Base-by-base conservation (phyloP, 2,113 vertebrate species). In the Spheniscus mendiculus region DNA sequence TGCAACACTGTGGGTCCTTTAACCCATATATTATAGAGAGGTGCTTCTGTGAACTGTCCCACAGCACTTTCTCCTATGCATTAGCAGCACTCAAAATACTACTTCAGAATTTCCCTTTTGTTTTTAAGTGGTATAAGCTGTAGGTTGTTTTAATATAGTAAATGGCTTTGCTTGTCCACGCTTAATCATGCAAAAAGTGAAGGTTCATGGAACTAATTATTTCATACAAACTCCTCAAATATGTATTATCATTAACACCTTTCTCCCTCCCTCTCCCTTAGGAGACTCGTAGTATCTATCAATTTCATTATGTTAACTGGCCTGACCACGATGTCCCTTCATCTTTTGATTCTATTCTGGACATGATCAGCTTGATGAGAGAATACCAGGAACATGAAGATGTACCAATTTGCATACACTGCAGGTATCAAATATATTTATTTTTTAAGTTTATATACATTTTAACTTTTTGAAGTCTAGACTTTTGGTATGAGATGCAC, bases 231-330 rank as follows among this genome's bases (percentile, higher is more conserved):
- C 10, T 74, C 22, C 20, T 66, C 11, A n/a, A 47, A 25, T n/a
- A 5, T 7, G 5, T 29, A 6, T 89, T 85, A 8, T 71, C 34
- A 26, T 47, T 77, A 74, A 83, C 17, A 27, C 16, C 22, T 40
- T 59, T 73, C 42, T 79, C 18, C 6, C 23, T 91, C 61, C 26
- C 8, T 63, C 18, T 79, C 44, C 59, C 42, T 69, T 52, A 99
- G 99, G 99, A 99, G 94, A 98, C 98, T 10, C 99, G 99, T 70
- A 98, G 99, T 91, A 96, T 99, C 47, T 99, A 99, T 66, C 99
- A 99, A 55, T 99, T 99, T 96, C 99, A 99, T 98, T 99, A 99
- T 70, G 99, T 99, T 70, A 99, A 99, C 98, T 99, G 99, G 99
- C 99, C 99, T 5, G 99, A 99, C 96, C 99, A 99, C 9, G 99